Conservation (phyloP, 2,113 vertebrate genomes). For the Rhynchomys soricoides region DNA sequence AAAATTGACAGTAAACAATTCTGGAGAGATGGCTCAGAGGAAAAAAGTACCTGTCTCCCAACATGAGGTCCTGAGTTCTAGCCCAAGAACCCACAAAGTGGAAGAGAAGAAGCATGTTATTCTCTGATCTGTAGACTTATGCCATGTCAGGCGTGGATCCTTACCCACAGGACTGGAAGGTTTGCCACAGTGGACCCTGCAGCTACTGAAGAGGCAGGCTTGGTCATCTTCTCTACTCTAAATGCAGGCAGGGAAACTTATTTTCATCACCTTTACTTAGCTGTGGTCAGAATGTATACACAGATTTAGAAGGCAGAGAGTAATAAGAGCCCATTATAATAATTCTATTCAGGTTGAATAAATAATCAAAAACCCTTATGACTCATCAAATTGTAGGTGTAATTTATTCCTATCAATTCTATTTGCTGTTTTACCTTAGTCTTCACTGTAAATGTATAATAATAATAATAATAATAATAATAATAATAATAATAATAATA, state of each 20-base stretch:
- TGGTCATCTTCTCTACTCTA: background rate
- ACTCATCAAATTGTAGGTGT: background rate
- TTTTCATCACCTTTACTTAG: background rate
- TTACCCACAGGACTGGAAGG: background rate
- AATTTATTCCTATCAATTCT: slow-evolving; percentile 53
- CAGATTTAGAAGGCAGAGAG: slow-evolving; percentile 36
- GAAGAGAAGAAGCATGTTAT: background rate
- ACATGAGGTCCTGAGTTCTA: background rate
- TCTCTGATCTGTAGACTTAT: background rate
- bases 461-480: background rate
- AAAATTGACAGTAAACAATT: background rate
- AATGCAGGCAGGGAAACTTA: background rate
- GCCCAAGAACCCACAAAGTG: background rate
- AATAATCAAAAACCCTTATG: background rate
- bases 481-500: too few species aligned
- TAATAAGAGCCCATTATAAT: background rate
- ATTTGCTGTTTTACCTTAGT: background rate
- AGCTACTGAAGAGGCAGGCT: background rate
- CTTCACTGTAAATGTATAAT: background rate
- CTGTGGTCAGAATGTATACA: background rate
- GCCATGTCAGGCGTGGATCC: background rate
- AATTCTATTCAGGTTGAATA: background rate
- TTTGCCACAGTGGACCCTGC: background rate
- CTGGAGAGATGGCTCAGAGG: background rate
- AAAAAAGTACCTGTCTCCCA: background rate